phyloP scores from a whole-genome alignment of 2,113 vertebrate genomes.

The Glareola pratincola region DNA sequence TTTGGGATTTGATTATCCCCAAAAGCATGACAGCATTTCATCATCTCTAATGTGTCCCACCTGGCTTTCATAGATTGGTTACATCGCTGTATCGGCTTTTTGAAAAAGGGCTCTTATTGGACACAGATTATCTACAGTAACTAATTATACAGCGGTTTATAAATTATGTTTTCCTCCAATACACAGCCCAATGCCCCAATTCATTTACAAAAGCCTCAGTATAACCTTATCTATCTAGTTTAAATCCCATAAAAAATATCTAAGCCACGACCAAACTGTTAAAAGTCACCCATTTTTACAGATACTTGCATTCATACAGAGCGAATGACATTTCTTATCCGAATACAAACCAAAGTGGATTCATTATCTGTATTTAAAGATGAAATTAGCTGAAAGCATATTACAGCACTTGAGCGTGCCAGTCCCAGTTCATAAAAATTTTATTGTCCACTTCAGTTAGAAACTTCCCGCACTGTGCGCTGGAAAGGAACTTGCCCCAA shows the following conservation, averaged over 20 bases:
- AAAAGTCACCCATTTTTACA: neutral
- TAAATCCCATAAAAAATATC: neutral
- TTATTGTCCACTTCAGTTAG: conserved; percentile 34
- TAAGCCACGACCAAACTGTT: neutral
- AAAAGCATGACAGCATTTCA: neutral
- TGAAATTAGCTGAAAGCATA: conserved; percentile 48
- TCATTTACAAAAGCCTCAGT: neutral
- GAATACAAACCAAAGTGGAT: conserved; percentile 16
- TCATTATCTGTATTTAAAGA: conserved; percentile 57
- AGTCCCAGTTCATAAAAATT: conserved; percentile 57
- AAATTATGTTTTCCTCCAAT: neutral
- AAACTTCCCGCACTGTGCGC: neutral
- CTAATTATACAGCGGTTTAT: neutral
- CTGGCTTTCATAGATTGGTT: neutral
- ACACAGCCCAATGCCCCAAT: neutral
- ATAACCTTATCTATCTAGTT: neutral
- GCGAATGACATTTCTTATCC: neutral
- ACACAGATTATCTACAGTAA: neutral
- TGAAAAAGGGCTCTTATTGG: neutral
- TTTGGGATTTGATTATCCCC: neutral
- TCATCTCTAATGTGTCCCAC: neutral
- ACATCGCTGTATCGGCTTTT: neutral
- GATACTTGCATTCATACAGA: neutral
- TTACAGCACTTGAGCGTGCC: conserved; percentile 35
- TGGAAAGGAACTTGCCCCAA: neutral